A percentile compares a stretch with the other conserved stretches of the same genome.
phyloP scores from a whole-genome alignment of 2,113 vertebrate genomes.

The Erpornis zantholeuca region DNA sequence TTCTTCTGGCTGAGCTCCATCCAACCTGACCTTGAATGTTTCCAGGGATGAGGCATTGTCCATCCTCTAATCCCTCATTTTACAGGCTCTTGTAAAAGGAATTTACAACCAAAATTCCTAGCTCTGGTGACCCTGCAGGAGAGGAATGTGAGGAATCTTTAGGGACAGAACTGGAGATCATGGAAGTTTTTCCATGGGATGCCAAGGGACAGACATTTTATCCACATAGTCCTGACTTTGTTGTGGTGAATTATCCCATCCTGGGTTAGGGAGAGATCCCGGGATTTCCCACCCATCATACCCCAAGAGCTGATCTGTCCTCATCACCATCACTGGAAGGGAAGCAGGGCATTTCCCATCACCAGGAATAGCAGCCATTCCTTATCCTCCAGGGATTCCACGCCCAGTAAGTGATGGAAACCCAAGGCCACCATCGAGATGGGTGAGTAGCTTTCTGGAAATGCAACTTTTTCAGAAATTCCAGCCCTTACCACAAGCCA shows the following conservation, averaged over 20 bases:
- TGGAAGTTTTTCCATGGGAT: neutral
- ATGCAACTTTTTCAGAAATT: neutral
- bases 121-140: neutral
- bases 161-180: neutral
- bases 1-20: neutral
- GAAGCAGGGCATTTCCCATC: neutral
- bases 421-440: rapidly evolving
- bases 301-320: neutral
- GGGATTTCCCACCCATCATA: rapidly evolving
- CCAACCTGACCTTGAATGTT: neutral
- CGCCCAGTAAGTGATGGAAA: neutral
- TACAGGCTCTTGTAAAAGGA: neutral
- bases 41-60: rapidly evolving
- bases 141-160: neutral
- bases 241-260: neutral
- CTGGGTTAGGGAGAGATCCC: neutral
- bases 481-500: neutral
- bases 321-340: neutral
- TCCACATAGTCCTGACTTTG: neutral
- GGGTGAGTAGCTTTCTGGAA: neutral
- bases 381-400: neutral
- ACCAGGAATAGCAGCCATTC: neutral
- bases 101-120: neutral
- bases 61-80: neutral
- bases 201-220: neutral